Evolutionary conservation across 2,113 vertebrate genomes (phyloP), one percentile per base, ranked within the genome.

Genomic region (Natator depressus): DNA sequence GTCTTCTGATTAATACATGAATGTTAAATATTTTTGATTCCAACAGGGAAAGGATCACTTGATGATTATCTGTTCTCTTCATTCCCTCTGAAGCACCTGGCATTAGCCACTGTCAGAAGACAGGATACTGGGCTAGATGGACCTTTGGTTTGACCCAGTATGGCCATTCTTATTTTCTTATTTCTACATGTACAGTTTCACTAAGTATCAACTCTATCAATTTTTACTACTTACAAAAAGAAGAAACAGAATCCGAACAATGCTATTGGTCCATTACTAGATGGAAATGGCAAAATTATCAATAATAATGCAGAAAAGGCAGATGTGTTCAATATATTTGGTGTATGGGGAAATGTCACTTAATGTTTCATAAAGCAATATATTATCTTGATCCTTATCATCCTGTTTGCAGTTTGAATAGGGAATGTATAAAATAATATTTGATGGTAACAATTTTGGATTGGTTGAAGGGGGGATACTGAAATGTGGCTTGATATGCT

Each of bases 401-500:
- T 47, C 42, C 82, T 89, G 53, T 83, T 90, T 93, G 8, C 5
- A 75, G 10, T 91, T 82, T 90, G 76, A 78, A 89, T 83, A 84
- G 65, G 1, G 17, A 87, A 88, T 10, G 17, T 22, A 57, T 85
- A 94, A 93, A 94, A 82, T 72, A 92, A 29, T 88, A 57, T 2
- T 51, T 82, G 51, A 81, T 46, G 38, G 20, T 82, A 88, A 78
- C 22, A 76, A 31, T 8, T 85, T 51, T 49, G 31, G 46, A 78
- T 53, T 93, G 27, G 13, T 89, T 96, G 88, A 93, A 80, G 54
- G 53, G 8, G 38, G 6, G 89, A 84, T 82, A 79, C 49, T 89
- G 47, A 90, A 94, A 95, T 89, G 79, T 5, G 78, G 7, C 47
- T 92, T 80, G 59, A 87, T 87, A 59, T 20, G 29, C 82, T 95